These are phyloP conservation scores for Mongoloraphidia duomilia DNA, from an alignment of 2,888 invertebrate genomes.

Conservation along the genomic window DNA sequence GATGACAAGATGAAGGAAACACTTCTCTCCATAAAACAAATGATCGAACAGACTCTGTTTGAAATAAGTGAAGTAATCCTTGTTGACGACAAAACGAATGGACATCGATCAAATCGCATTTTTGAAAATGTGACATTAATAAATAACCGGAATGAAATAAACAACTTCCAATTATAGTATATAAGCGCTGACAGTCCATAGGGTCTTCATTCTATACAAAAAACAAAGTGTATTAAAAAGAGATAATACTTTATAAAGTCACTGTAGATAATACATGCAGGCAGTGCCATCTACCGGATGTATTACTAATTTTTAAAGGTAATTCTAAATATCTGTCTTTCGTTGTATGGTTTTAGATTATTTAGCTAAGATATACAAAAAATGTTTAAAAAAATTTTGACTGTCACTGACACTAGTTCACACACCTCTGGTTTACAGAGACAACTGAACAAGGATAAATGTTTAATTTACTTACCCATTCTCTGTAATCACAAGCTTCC, in stretches of 20 bases:
- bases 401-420: too few relatives aligned
- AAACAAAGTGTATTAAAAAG: constrained; percentile 9
- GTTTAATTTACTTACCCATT: constrained; percentile 46
- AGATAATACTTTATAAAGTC: too few relatives aligned
- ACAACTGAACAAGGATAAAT: too few relatives aligned
- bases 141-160: constrained; percentile 49
- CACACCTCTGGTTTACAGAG: too few relatives aligned
- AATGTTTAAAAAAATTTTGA: too few relatives aligned
- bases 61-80: constrained; percentile 54
- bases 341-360: too few relatives aligned
- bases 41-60: constrained; percentile 50
- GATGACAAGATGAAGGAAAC: constrained; percentile 38
- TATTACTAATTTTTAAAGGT: too few relatives aligned
- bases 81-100: constrained; percentile 60
- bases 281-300: too few relatives aligned
- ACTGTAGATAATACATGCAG: too few relatives aligned
- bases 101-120: constrained; percentile 59
- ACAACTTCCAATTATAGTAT: constrained; percentile 37
- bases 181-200: constrained; percentile 55
- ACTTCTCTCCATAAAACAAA: constrained; percentile 67
- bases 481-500: constrained; percentile 82
- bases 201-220: constrained; percentile 56
- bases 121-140: constrained; percentile 61
- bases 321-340: too few relatives aligned
- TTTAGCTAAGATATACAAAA: too few relatives aligned